Evolutionary conservation across 2,888 invertebrate genomes (phyloP), one percentile per base, ranked within the genome.

Genomic region (Leptothorax acervorum): DNA sequence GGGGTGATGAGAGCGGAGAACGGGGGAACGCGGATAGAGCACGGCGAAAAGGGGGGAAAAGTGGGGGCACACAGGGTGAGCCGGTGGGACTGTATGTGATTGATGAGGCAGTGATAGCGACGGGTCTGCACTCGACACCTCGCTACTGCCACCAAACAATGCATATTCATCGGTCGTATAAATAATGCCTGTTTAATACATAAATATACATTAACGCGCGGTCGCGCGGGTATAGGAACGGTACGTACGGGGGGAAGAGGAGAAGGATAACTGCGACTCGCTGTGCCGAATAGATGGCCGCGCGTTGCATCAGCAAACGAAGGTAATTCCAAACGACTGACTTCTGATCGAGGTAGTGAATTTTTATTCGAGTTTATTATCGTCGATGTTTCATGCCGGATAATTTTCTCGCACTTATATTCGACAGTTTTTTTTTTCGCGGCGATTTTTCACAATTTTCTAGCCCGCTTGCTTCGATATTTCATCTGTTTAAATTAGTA

Each of bases 81-180:
- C 85, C 86, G 88, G 87, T 90, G 90, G 92, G 88, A 92, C 94
- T 94, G 94, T 92, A 92, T 92, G 93, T 94, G 94, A 94, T 94
- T 94, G 94, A 94, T 94, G 94, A 94, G 94, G 93, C 93, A 92
- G 94, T 94, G 94, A 94, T 94, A 94, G 94, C 94, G 94, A 94
- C 94, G 94, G 93, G 94, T 93, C 94, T 94, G 94, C 93, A 93
- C 94, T 94, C 93, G 94, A 94, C 94, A 94, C 94, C 93, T 94
- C 93, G 93, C 93, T 92, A 94, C 93, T 93, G 93, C 93, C 93
- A 92, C 93, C 92, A 92, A 94, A 94, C 94, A 94, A 94, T 94
- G 94, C 94, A 94, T 94, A 94, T 94, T 94, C 94, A 94, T 94
- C 93, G 93, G 92, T 90, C 90, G 93, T 93, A 94, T 94, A 94